A percentile compares a stretch with the other conserved stretches of the same genome.
These are phyloP conservation scores for Coelinius sp. DNA, from an alignment of 2,888 invertebrate genomes.

Conservation along the genomic window DNA sequence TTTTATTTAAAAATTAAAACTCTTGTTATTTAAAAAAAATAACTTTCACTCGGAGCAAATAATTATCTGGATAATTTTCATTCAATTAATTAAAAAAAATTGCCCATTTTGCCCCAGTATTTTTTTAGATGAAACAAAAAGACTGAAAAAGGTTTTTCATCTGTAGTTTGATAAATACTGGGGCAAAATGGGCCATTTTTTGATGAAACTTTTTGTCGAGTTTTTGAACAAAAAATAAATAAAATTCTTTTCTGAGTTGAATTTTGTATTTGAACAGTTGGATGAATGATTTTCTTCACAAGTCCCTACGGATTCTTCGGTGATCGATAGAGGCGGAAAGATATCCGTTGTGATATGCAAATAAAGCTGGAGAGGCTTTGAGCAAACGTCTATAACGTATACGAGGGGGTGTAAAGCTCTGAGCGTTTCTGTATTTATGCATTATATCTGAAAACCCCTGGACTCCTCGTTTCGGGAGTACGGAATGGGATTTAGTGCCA, in stretches of 20 bases:
- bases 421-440: not conserved
- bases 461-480: not conserved
- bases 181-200: too few relatives aligned
- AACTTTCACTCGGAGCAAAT: too few relatives aligned
- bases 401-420: slow-evolving; percentile 1
- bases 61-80: too few relatives aligned
- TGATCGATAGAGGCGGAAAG: slow-evolving; percentile 1
- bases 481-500: slow-evolving; percentile 6
- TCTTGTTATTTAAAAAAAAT: too few relatives aligned
- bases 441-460: not conserved
- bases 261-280: not conserved
- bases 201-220: not conserved
- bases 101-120: too few relatives aligned
- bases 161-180: too few relatives aligned
- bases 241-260: not conserved
- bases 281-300: not conserved
- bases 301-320: not conserved
- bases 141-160: too few relatives aligned
- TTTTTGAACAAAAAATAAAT: not conserved
- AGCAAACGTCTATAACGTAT: slow-evolving; percentile 3
- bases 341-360: slow-evolving; percentile 18
- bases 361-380: slow-evolving; percentile 20
- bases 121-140: too few relatives aligned
- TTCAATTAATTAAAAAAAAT: too few relatives aligned
- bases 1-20: too few relatives aligned